phyloP scores from a whole-genome alignment of 2,797 vertebrate genomes.

The Neomorphus geoffroyi region DNA sequence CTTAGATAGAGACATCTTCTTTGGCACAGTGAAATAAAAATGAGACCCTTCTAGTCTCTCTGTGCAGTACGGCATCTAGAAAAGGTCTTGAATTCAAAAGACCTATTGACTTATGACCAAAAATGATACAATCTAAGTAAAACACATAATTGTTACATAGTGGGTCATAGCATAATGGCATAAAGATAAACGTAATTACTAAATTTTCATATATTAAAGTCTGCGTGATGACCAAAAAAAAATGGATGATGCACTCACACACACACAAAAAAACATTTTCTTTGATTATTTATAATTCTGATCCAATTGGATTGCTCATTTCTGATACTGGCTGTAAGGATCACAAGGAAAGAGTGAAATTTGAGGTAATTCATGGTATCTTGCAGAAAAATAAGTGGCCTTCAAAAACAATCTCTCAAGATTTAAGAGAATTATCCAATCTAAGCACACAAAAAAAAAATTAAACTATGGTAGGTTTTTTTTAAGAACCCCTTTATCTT shows the following conservation, averaged over 20 bases:
- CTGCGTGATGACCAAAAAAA: background rate
- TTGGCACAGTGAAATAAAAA: background rate
- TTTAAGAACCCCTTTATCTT: background rate
- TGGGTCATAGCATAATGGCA: background rate
- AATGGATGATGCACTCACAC: background rate
- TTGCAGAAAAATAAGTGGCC: background rate
- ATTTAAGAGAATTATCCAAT: background rate
- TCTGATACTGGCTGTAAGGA: background rate
- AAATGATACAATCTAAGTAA: background rate
- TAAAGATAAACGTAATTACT: background rate
- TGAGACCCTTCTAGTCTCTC: background rate
- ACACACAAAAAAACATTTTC: background rate
- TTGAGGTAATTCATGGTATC: background rate
- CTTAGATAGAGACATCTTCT: background rate
- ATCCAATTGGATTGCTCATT: background rate
- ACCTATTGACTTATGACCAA: background rate
- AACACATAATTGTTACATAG: background rate
- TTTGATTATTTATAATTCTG: background rate
- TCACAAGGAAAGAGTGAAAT: background rate
- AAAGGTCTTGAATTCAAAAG: background rate
- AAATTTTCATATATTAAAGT: background rate
- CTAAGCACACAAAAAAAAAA: background rate
- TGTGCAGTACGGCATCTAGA: background rate
- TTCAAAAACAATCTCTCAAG: background rate
- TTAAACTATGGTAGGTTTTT: background rate